A percentile compares a stretch with the other conserved stretches of the same genome.
phyloP scores from a whole-genome alignment of 1,140 invertebrate species.

The Conopomorpha cramerella region DNA sequence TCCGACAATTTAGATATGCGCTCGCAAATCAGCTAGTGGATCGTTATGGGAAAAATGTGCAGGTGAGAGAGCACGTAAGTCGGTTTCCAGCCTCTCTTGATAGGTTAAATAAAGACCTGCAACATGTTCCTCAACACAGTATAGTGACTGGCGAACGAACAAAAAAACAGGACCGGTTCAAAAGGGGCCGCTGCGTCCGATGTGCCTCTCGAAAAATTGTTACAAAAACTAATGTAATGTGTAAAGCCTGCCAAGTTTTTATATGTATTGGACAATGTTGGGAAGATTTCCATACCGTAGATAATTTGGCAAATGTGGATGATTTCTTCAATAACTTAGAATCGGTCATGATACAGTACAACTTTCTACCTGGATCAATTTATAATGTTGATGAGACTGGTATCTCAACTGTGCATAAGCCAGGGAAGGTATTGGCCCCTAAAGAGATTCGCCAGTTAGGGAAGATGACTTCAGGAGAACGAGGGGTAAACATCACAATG shows the following conservation, averaged over 20 bases:
- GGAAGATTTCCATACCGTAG: not conserved
- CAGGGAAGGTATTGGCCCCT: constrained; percentile 29
- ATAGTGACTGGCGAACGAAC: not conserved
- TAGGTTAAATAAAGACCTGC: not conserved
- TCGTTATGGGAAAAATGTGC: not conserved
- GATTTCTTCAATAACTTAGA: constrained; percentile 17
- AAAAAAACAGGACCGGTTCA: not conserved
- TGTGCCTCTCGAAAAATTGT: not conserved
- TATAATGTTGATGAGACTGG: constrained; percentile 50
- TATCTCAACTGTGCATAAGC: constrained; percentile 41
- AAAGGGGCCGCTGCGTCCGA: not conserved
- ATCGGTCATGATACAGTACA: constrained; percentile 5
- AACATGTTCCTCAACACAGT: not conserved
- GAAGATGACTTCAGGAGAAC: constrained; percentile 29
- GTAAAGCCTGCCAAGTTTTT: not conserved
- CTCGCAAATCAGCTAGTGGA: not conserved
- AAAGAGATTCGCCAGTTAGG: constrained; percentile 37
- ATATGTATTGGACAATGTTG: not conserved
- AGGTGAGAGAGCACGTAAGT: not conserved
- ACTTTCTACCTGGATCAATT: constrained; percentile 16
- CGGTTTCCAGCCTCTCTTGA: not conserved
- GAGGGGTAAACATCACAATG: constrained; percentile 35
- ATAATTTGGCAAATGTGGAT: constrained; percentile 8
- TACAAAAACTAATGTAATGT: too few relatives aligned
- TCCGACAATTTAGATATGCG: not conserved